These are phyloP conservation scores for Caenorhabditis tropicalis DNA, from an alignment of 1,140 invertebrate species.

Conservation along the genomic window DNA sequence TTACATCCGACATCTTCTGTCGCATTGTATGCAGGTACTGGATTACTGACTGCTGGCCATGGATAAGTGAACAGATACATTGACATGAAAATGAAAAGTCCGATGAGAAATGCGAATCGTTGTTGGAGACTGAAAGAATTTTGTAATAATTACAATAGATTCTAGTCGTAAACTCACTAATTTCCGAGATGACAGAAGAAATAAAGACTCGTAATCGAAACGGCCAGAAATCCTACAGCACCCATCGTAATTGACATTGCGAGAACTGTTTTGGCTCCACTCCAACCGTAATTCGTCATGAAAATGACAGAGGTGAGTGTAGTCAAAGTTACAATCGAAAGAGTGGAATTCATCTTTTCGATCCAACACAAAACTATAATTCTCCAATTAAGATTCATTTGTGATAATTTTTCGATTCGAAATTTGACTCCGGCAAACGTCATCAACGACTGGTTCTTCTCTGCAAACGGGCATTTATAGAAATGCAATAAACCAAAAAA, in stretches of 20 bases:
- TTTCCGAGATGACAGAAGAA: not conserved
- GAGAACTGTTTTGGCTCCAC: slow-evolving; percentile 26
- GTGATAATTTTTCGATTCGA: not conserved
- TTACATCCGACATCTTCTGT: slow-evolving; percentile 38
- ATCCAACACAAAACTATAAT: slow-evolving; percentile 50
- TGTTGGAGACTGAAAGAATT: slow-evolving; percentile 36
- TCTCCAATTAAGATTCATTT: slow-evolving; percentile 39
- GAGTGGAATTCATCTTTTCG: slow-evolving; percentile 43
- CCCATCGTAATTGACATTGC: slow-evolving; percentile 11
- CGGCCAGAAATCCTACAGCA: slow-evolving; percentile 44
- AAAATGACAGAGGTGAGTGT: slow-evolving; percentile 41
- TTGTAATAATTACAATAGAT: not conserved
- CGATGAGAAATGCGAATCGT: slow-evolving; percentile 27
- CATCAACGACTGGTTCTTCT: not conserved
- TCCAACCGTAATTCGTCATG: slow-evolving; percentile 46
- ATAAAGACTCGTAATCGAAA: not conserved
- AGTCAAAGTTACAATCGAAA: slow-evolving; percentile 39
- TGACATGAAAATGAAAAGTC: slow-evolving; percentile 37
- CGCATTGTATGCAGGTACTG: slow-evolving; percentile 44
- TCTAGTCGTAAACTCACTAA: not conserved
- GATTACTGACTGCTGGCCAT: slow-evolving; percentile 28
- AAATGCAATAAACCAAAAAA: not conserved
- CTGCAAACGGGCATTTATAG: not conserved
- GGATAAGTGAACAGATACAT: slow-evolving; percentile 52
- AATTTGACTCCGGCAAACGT: not conserved